Conservation (phyloP, 2,888 invertebrate species). For the Sthenelais limicola region DNA sequence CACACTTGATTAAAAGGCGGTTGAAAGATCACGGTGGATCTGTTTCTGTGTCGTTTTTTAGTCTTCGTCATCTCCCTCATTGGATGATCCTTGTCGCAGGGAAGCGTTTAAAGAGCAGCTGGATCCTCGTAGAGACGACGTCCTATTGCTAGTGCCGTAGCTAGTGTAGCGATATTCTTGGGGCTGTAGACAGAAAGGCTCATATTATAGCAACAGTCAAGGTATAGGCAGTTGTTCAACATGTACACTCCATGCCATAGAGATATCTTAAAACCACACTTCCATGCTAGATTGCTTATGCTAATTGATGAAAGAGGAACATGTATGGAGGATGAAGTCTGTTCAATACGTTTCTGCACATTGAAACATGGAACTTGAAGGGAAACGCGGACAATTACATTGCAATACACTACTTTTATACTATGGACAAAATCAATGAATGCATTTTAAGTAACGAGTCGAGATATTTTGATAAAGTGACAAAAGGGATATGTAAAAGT, state of each 20-base stretch:
- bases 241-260: not conserved
- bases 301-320: not conserved
- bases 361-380: too few relatives aligned
- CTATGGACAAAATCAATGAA: too few relatives aligned
- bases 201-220: not conserved
- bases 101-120: slow-evolving; percentile 49
- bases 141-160: slow-evolving; percentile 16
- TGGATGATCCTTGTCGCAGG: slow-evolving; percentile 61
- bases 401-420: too few relatives aligned
- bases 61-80: slow-evolving; percentile 59
- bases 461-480: too few relatives aligned
- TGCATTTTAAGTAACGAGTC: too few relatives aligned
- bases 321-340: not conserved
- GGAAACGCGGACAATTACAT: too few relatives aligned
- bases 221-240: not conserved
- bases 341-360: too few relatives aligned
- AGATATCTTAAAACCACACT: not conserved
- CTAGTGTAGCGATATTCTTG: slow-evolving; percentile 37
- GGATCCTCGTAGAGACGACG: slow-evolving; percentile 39
- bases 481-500: too few relatives aligned
- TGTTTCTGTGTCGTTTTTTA: not conserved
- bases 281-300: not conserved
- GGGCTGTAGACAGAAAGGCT: not conserved
- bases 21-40: not conserved
- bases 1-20: not conserved